Conservation (phyloP, 2,888 invertebrate species). For the Eristalis tenax region DNA sequence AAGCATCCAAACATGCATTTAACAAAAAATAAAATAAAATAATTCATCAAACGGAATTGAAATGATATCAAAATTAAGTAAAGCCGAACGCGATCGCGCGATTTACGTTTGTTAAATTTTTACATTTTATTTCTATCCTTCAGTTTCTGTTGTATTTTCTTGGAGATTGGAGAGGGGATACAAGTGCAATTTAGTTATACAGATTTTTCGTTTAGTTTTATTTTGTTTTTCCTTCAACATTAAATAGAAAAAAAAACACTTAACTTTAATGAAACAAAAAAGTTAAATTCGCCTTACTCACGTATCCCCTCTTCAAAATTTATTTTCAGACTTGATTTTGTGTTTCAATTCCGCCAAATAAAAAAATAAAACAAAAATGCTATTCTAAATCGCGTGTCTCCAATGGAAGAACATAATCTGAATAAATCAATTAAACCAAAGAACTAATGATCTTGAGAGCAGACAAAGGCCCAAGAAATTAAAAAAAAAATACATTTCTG, state of each 20-base stretch:
- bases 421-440: conserved; percentile 16
- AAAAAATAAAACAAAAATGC: conserved; percentile 15
- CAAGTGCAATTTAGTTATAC: conserved; percentile 75
- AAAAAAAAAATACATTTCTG: not conserved
- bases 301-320: conserved; percentile 81
- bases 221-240: conserved; percentile 38
- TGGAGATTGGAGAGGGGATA: conserved; percentile 79
- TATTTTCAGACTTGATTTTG: conserved; percentile 79
- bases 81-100: conserved; percentile 42
- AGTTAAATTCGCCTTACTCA: conserved; percentile 75
- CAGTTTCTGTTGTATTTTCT: conserved; percentile 48
- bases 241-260: conserved; percentile 36
- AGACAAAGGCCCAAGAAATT: not conserved
- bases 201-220: conserved; percentile 54
- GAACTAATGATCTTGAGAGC: conserved; percentile 10
- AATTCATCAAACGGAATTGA: conserved; percentile 36
- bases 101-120: not conserved
- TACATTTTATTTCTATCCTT: conserved; percentile 12
- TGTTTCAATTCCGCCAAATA: conserved; percentile 74
- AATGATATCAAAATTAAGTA: conserved; percentile 60
- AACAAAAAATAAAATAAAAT: not conserved
- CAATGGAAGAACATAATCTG: not conserved
- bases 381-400: conserved; percentile 18
- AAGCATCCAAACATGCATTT: not conserved
- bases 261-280: conserved; percentile 45